Percentiles rank a stretch among this genome's conserved stretches.
Conservation (phyloP, 2,113 vertebrate genomes). For the Carassius auratus region DNA sequence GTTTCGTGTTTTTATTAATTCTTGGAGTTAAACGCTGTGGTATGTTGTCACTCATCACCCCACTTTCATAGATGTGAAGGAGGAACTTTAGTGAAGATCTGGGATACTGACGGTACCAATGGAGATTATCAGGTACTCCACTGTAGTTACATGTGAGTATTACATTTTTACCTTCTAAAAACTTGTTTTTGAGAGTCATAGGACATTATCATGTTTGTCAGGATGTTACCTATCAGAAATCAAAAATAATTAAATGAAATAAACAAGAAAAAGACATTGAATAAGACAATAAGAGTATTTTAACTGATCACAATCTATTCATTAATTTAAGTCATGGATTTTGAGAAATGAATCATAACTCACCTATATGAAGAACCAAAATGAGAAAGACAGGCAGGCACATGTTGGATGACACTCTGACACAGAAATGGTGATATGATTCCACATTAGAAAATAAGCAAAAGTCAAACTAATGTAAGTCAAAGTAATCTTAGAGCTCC, state of each 20-base stretch:
- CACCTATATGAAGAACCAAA: slow-evolving; percentile 25
- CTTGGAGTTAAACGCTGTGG: background rate
- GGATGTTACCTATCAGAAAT: background rate
- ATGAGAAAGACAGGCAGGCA: background rate
- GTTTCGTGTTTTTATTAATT: background rate
- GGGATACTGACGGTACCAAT: slow-evolving; percentile 31
- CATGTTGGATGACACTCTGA: background rate
- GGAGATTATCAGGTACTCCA: background rate
- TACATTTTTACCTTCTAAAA: background rate
- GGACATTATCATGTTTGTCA: background rate
- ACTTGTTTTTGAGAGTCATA: background rate
- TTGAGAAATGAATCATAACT: background rate
- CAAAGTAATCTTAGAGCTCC: background rate
- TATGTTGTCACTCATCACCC: background rate
- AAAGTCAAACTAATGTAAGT: background rate
- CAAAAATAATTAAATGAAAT: background rate
- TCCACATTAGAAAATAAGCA: slow-evolving; percentile 4
- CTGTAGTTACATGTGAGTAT: slow-evolving; percentile 26
- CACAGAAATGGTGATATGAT: background rate
- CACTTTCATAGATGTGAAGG: slow-evolving; percentile 30
- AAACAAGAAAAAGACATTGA: background rate
- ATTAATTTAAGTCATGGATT: background rate
- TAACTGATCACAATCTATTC: background rate
- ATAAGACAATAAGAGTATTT: background rate
- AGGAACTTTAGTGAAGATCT: slow-evolving; percentile 24